Evolutionary conservation across 2,113 vertebrate species (phyloP), one percentile per base, ranked within the genome.

Genomic region (Trogon surrucura): DNA sequence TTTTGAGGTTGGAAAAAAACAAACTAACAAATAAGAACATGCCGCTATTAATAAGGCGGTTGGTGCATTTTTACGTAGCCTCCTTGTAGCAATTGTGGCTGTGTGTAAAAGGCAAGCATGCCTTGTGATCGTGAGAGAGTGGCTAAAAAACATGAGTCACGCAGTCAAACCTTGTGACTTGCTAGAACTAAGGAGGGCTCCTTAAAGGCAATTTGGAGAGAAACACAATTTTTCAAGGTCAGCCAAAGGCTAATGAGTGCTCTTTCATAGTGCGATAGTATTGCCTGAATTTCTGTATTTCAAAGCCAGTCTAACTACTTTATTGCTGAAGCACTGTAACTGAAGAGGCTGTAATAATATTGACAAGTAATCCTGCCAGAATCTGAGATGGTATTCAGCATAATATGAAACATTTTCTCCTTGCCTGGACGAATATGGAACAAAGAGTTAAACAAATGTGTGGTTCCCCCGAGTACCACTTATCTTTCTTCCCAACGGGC

Each of bases 171-270:
- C 92, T 95, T 95, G 92, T 96, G 96, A 95, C 94, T 96, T 89
- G 88, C 34, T 95, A 93, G 88, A 94, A 89, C 84, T 87, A 82
- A 93, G 91, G 93, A 94, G 82, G 92, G 95, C 89, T 95, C 71
- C 92, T 91, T 96, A 95, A 97, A 95, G 74, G 91, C 92, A 97
- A 93, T 96, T 96, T 96, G 93, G 85, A 96, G 78, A 95, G 92
- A 96, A 95, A 94, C 0, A 5, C 96, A 89, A 66, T 89, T 96
- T 96, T 87, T 83, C 83, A 88, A 94, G 96, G 96, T 97, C 96
- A 97, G 94, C 94, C 96, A 97, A 91, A 94, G 96, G 96, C 93
- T 97, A 97, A 97, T 97, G 96, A 97, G 94, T 41, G 25, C 78
- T 92, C 85, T 95, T 97, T 96, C 95, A 97, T 74, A 96, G 80